Conservation (phyloP, 2,888 invertebrate genomes). For the Metellina segmentata region DNA sequence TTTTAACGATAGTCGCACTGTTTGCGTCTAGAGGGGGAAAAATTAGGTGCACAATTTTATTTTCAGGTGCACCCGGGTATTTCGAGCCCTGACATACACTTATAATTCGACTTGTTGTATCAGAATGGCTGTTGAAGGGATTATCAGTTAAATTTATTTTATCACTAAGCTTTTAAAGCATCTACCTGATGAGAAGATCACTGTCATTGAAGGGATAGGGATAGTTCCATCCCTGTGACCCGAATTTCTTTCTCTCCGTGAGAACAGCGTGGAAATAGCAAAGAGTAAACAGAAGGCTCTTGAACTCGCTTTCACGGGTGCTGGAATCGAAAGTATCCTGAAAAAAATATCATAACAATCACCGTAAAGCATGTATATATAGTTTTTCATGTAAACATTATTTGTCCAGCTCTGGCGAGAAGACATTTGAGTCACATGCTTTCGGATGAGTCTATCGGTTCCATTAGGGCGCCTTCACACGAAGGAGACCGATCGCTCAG, state of each 20-base stretch:
- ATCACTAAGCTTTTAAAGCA: no score
- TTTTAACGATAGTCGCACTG: no score
- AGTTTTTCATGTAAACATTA: neutral
- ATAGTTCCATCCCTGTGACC: conserved; percentile 97
- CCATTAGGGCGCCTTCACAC: no score
- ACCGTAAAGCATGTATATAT: neutral
- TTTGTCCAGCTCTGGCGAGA: no score
- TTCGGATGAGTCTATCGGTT: no score
- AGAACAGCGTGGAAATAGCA: conserved; percentile 98
- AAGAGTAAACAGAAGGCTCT: conserved; percentile 93
- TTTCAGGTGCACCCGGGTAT: no score
- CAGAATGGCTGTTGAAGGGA: neutral
- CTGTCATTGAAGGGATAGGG: conserved; percentile 97
- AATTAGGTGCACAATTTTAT: no score
- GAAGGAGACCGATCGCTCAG: no score
- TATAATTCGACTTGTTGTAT: no score
- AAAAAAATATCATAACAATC: neutral
- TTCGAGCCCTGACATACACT: no score
- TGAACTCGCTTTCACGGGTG: conserved; percentile 97
- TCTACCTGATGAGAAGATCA: conserved; percentile 81
- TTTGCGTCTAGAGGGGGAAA: no score
- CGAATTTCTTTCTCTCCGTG: conserved; percentile 95
- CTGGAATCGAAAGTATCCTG: conserved; percentile 95
- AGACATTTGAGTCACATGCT: no score
- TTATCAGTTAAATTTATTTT: neutral